Evolutionary conservation across 2,113 vertebrate species (phyloP).

Genomic region (Silurus glanis): DNA sequence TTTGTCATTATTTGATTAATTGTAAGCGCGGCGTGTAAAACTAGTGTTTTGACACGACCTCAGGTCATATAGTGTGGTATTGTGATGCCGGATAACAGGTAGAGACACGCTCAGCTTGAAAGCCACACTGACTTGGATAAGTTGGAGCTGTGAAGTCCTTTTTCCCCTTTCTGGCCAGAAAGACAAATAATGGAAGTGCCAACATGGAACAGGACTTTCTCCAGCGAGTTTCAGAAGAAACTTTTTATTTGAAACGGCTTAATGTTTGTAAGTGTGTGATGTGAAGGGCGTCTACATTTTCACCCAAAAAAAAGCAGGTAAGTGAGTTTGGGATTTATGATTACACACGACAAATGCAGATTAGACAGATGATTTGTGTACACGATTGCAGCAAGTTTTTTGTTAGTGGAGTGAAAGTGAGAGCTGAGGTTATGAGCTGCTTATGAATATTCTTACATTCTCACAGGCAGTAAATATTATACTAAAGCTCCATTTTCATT

Average conservation of each 20-base stretch:
- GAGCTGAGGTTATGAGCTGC: neutral
- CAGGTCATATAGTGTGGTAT: slow-evolving; percentile 30
- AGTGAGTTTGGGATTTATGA: neutral
- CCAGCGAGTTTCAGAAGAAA: slow-evolving; percentile 23
- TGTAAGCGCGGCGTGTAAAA: slow-evolving; percentile 1
- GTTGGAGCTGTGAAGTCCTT: slow-evolving; percentile 28
- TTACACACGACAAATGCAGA: neutral
- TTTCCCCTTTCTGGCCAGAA: neutral
- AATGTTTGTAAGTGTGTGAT: neutral
- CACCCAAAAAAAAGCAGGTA: neutral
- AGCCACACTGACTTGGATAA: slow-evolving; percentile 35
- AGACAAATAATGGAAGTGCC: slow-evolving; percentile 29
- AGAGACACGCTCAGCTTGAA: slow-evolving; percentile 11
- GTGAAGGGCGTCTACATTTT: neutral
- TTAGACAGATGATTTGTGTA: no score
- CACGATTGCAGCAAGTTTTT: neutral
- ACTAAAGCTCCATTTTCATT: neutral
- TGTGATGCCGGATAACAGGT: slow-evolving; percentile 46
- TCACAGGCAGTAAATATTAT: neutral
- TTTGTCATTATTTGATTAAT: neutral
- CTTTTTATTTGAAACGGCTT: slow-evolving; percentile 21
- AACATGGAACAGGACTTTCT: slow-evolving; percentile 20
- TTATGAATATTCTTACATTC: neutral
- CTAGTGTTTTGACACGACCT: slow-evolving; percentile 32
- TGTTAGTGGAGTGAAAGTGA: neutral